Conservation (phyloP, 53 echinoderm and acorn worm species). For the Henricia sp. region DNA sequence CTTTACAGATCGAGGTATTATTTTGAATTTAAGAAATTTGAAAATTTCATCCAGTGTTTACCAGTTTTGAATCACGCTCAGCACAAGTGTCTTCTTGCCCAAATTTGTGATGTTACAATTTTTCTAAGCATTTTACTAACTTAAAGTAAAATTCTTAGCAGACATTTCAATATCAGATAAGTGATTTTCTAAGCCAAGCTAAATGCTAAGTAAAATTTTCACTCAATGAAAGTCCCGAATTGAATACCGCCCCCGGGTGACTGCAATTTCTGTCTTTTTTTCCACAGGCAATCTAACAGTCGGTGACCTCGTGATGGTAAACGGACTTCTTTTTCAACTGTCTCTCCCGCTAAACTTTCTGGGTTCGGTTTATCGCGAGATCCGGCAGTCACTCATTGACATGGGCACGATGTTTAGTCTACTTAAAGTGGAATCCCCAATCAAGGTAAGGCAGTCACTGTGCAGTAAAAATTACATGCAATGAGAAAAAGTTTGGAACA, state of each 20-base stretch:
- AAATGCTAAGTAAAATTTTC: too few relatives aligned
- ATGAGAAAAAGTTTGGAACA: neutral
- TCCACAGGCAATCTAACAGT: slow-evolving; percentile 83
- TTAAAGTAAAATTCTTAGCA: too few relatives aligned
- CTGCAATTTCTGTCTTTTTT: neutral
- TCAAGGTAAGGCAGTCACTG: slow-evolving; percentile 84
- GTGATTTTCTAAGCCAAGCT: too few relatives aligned
- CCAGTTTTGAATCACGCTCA: too few relatives aligned
- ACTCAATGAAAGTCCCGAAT: neutral
- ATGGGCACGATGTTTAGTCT: slow-evolving; percentile 98
- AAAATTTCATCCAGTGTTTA: too few relatives aligned
- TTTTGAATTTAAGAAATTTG: too few relatives aligned
- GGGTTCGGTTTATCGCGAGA: slow-evolving; percentile 95
- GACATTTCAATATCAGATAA: too few relatives aligned
- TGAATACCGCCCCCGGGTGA: neutral
- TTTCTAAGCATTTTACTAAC: too few relatives aligned
- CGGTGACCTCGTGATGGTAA: slow-evolving; percentile 97
- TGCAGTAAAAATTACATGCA: too few relatives aligned
- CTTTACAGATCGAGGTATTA: too few relatives aligned
- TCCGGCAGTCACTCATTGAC: slow-evolving; percentile 94
- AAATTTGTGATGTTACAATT: too few relatives aligned
- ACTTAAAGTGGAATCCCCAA: slow-evolving; percentile 80
- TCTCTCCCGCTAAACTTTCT: slow-evolving; percentile 96
- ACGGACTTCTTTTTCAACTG: slow-evolving; percentile 91
- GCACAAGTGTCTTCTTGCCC: too few relatives aligned